A percentile compares a stretch with the other conserved stretches of the same genome.
Evolutionary conservation across 2,888 invertebrate species (phyloP).

Genomic region (Myopa testacea): DNA sequence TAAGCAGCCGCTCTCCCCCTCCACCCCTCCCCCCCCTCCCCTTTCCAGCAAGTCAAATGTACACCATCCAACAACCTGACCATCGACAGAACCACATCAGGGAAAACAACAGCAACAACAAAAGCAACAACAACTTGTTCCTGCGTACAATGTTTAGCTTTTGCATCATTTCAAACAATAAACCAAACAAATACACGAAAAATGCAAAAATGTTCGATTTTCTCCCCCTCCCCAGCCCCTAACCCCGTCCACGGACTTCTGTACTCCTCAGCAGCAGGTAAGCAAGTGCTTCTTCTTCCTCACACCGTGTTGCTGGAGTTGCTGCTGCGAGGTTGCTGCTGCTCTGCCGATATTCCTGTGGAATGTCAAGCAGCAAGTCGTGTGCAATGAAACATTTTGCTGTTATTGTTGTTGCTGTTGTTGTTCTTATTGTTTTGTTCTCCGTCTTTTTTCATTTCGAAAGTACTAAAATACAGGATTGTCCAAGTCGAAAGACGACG

Average conservation of each 20-base stretch:
- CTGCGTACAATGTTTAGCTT: conserved; percentile 11
- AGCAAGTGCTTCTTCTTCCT: background rate
- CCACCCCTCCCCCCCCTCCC: background rate
- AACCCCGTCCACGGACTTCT: background rate
- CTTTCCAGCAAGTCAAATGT: too few species aligned
- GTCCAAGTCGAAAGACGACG: conserved; percentile 17
- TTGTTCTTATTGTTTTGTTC: background rate
- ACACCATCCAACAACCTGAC: background rate
- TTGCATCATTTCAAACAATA: conserved; percentile 28
- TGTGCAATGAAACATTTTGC: conserved; percentile 25
- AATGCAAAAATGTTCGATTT: conserved; percentile 14
- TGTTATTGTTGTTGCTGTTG: background rate
- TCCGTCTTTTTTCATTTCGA: background rate
- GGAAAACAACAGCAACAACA: background rate
- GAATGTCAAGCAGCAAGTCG: conserved; percentile 28
- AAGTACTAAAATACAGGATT: conserved; percentile 9
- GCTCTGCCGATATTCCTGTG: background rate
- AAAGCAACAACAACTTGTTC: conserved; percentile 6
- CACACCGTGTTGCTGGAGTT: background rate
- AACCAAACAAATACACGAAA: conserved; percentile 26
- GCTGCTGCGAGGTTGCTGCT: background rate
- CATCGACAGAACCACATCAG: background rate
- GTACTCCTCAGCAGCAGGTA: background rate
- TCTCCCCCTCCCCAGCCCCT: background rate
- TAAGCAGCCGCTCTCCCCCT: background rate